These are phyloP conservation scores for Sterrhoptilus dennistouni DNA, from an alignment of 2,113 vertebrate genomes.

Conservation along the genomic window DNA sequence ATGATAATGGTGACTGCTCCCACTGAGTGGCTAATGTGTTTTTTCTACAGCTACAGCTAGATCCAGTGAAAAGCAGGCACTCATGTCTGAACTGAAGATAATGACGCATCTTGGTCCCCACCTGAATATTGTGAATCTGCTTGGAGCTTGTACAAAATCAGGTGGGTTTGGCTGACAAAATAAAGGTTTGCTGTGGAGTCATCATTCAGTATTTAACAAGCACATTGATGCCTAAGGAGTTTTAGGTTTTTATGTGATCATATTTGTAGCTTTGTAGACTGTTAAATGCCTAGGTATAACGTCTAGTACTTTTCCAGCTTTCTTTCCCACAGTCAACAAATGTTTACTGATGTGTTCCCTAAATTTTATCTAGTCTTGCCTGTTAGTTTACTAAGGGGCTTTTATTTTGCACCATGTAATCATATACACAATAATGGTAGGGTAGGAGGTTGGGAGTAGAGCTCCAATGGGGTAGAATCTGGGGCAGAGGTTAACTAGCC, in stretches of 20 bases:
- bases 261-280: background rate
- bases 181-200: background rate
- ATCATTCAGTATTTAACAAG: background rate
- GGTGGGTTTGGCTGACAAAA: conserved; percentile 72
- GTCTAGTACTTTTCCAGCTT: background rate
- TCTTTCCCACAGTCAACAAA: background rate
- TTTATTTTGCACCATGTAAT: background rate
- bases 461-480: background rate
- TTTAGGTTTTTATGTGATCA: background rate
- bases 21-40: background rate
- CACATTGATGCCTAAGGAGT: background rate
- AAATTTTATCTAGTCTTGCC: background rate
- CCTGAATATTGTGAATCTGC: conserved; percentile 95
- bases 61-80: conserved; percentile 96
- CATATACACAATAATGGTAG: background rate
- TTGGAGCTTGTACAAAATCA: conserved; percentile 98
- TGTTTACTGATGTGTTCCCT: rapidly evolving
- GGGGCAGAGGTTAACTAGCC: background rate
- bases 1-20: background rate
- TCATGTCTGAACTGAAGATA: conserved; percentile 99
- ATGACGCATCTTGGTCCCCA: conserved; percentile 98
- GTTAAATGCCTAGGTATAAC: background rate
- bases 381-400: background rate
- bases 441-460: rapidly evolving
- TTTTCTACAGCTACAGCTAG: conserved; percentile 88